Base-by-base conservation (phyloP, 1,140 invertebrate genomes). In the Asbolus verrucosus region DNA sequence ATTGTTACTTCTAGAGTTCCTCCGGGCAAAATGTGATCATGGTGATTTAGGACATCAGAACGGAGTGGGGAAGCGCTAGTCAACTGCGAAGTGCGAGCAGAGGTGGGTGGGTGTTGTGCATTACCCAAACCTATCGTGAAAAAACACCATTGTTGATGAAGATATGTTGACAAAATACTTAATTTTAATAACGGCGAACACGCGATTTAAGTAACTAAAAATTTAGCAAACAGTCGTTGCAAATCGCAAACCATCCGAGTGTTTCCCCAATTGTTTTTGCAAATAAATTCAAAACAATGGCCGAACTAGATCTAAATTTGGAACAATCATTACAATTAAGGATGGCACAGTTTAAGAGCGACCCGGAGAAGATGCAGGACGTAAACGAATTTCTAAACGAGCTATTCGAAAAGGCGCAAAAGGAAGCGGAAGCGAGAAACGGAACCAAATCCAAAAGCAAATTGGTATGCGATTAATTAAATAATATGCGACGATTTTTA, bases 301-400 rank as follows among this genome's bases (percentile, higher is more conserved):
- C 74, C 13, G 71, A 78, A 50, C 67, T 79, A 67, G 68, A 75
- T 60, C 65, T 80, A 50, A 75, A 80, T 41, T 63, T 80, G 8
- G 73, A 76, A 54, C 68, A 72, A 46, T 65, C 78, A 0, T 36
- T 79, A 21, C 77, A 81, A 46, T 67, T 78, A 39, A 70, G 76
- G 61, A 77, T 80, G 67, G 72, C 71, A 5, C 75, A 80, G 38
- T 81, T 81, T 59, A 81, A 81, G 73, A 77, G 72, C 61, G 80
- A 80, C 69, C 77, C 75, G 0, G 75, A 81, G 33, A 79, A 77
- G 68, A 80, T 81, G 77, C 67, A 73, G 39, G 76, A 77, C 8
- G 76, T 80, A 0, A 80, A 79, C 46, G 76, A 80, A 21, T 81
- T 81, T 72, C 62, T 81, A 38, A 79, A 74, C 67, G 79, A 80